Base-by-base conservation (phyloP, 2,113 vertebrate species). In the Chiloscyllium plagiosum region DNA sequence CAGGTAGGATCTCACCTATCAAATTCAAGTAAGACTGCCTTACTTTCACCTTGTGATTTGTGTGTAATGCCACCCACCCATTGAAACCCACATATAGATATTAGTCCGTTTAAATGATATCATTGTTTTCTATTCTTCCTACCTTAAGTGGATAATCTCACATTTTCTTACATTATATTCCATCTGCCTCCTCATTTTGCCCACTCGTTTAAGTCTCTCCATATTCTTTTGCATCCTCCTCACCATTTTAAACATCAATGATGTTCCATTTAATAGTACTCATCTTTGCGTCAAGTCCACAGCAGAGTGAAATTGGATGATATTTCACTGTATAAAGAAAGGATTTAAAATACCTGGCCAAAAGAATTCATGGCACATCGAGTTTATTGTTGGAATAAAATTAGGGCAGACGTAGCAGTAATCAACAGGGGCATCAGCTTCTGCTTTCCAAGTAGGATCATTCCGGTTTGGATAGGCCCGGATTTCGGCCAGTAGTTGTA, bases 311-410 rank as follows among this genome's bases (percentile, higher is more conserved):
- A 15, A 1, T 29, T 90, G 52, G 26, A 19, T 52, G 12, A n/a
- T 13, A 90, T 93, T 93, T 66, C 66, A 95, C 68, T 47, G 42
- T 72, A 47, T 13, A 19, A 24, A 95, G n/a, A 85, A 17, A 85
- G 42, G 52, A 76, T 12, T 61, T 72, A 52, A 95, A 29, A 97
- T 97, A 99, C 99, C 99, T 96, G 99, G 99, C 99, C 99, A 99
- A 97, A 99, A 99, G 97, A 98, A 98, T 96, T 99, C 98, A 0
- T 99, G 99, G 97, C 99, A 99, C 98, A 99, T 99, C 37, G 99
- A 98, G 97, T 99, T 99, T 97, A 99, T 98, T 0, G 99, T 99
- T 50, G 99, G 99, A 96, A 99, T 99, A 98, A 99, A 99, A 97
- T 98, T 98, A 0, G 99, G 99, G 2, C 98, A 98, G 61, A 99